phyloP scores from a whole-genome alignment of 2,888 invertebrate genomes.

The Trimorus sp. region DNA sequence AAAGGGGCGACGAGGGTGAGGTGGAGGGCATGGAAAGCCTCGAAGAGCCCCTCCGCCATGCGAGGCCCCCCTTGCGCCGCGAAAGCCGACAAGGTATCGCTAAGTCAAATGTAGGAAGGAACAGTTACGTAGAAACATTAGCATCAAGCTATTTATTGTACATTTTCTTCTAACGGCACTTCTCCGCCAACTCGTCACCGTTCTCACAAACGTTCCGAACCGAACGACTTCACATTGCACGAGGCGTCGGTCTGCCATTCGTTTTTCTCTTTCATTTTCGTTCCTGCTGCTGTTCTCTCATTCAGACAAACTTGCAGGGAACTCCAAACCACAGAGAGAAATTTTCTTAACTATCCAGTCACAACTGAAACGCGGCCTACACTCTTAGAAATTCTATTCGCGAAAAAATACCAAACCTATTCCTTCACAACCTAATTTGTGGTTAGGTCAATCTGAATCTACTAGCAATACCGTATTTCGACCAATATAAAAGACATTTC shows the following conservation, averaged over 20 bases:
- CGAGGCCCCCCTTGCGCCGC: constrained; percentile 82
- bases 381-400: too few species aligned
- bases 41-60: constrained; percentile 85
- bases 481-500: too few species aligned
- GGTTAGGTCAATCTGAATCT: too few species aligned
- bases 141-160: constrained; percentile 46
- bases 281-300: too few species aligned
- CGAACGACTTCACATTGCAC: constrained; percentile 25
- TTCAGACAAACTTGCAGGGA: too few species aligned
- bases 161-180: constrained; percentile 38
- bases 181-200: constrained; percentile 28
- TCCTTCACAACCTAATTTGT: too few species aligned
- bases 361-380: too few species aligned
- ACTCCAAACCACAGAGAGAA: too few species aligned
- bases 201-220: constrained; percentile 13
- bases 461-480: too few species aligned
- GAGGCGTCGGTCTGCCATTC: constrained; percentile 9
- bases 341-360: too few species aligned
- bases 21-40: constrained; percentile 83
- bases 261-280: too few species aligned
- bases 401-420: too few species aligned
- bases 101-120: constrained; percentile 66
- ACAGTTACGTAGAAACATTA: constrained; percentile 62
- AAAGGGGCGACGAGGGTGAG: constrained; percentile 84
- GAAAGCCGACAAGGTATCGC: constrained; percentile 86